phyloP scores from a whole-genome alignment of 2,888 invertebrate species.

The Agonopterix subpropinquella region DNA sequence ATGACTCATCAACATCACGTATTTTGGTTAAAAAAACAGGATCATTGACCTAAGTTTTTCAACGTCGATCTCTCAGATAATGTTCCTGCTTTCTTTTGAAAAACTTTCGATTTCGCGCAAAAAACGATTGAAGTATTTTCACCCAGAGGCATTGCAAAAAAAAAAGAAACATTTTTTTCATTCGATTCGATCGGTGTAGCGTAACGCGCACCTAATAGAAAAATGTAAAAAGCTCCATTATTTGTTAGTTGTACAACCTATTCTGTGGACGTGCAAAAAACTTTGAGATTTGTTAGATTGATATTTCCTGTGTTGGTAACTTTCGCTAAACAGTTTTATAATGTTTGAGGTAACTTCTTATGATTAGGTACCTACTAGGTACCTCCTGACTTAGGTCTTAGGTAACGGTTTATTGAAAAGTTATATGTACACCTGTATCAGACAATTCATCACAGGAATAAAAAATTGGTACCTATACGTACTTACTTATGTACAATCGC shows the following conservation, averaged over 20 bases:
- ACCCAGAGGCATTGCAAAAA: background rate
- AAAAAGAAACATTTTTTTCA: background rate
- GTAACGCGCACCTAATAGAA: conserved; percentile 23
- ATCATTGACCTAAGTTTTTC: no score
- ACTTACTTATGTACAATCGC: no score
- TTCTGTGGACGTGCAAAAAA: conserved; percentile 6
- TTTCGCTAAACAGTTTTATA: conserved; percentile 22
- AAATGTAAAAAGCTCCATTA: conserved; percentile 13
- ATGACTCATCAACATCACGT: no score
- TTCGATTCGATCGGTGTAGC: conserved; percentile 19
- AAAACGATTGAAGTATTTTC: no score
- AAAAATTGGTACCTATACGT: no score
- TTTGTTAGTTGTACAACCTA: conserved; percentile 6
- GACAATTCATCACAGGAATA: no score
- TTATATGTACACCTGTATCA: no score
- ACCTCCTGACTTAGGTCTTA: no score
- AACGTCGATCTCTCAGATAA: no score
- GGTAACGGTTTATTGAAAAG: no score
- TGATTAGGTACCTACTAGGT: background rate
- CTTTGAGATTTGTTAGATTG: background rate
- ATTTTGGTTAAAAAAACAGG: no score
- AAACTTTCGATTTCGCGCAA: conserved; percentile 3
- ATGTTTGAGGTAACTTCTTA: background rate
- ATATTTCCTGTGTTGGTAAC: conserved; percentile 13
- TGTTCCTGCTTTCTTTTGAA: no score